Base-by-base conservation (phyloP, 2,797 vertebrate species). In the Bucorvus abyssinicus region DNA sequence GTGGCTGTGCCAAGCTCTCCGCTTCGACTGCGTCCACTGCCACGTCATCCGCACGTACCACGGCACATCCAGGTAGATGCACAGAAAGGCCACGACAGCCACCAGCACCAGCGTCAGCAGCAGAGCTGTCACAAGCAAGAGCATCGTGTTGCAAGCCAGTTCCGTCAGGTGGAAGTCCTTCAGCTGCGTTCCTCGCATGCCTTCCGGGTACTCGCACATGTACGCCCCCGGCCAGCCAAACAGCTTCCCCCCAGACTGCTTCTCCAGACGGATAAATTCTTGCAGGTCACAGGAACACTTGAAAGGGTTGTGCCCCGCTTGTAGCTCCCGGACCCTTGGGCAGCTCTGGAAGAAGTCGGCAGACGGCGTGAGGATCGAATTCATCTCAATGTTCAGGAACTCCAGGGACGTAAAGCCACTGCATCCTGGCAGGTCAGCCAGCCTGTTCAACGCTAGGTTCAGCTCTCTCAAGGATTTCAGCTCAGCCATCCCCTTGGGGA, bases 31-130 rank as follows among this genome's bases (percentile, higher is more conserved):
- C 36, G 98, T 98, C 99, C 99, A 99, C 94, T 98, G 98, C 97
- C 97, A 99, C 38, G 98, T 97, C 99, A 99, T 99, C 53, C 97
- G 77, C 8, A 98, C 67, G 85, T 99, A 99, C 99, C 99, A 99
- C 13, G 96, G 98, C 67, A 98, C 68, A 4, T 99, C 99, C 67
- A 98, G 95, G 79, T 49, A 95, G 70, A 97, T 76, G 88, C 99
- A 99, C 73, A 99, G 12, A 19, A 95, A 84, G 57, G 97, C 77
- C 84, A 97, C 20, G 0, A 3, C 49, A 2, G 96, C 52, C 22
- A 97, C 94, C 49, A 98, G 15, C 49, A 80, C 14, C 40, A 98
- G 87, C 8, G 97, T 63, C 40, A 97, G 97, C 52, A 97, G 91
- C 87, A 98, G 95, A 74, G 99, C 97, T 4, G 97, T 95, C 34